A percentile compares a stretch with the other conserved stretches of the same genome.
These are phyloP conservation scores for Bombus vancouverensis DNA, from an alignment of 1,140 invertebrate genomes.

Conservation along the genomic window DNA sequence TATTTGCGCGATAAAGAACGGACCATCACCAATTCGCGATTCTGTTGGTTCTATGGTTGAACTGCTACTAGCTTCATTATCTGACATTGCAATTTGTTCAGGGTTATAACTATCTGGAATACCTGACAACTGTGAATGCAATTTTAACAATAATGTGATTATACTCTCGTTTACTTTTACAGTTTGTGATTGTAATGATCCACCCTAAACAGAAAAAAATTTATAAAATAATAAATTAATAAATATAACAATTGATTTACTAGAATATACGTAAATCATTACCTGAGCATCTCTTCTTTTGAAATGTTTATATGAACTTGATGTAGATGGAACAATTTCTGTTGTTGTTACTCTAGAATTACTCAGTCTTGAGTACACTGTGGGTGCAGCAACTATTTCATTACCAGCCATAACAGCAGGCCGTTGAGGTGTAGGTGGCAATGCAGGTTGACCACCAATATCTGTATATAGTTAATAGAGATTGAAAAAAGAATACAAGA, in stretches of 20 bases:
- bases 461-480: slow-evolving; percentile 38
- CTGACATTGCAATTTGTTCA: slow-evolving; percentile 82
- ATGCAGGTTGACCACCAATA: slow-evolving; percentile 72
- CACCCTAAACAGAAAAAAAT: slow-evolving; percentile 32
- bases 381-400: slow-evolving; percentile 80
- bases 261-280: slow-evolving; percentile 37
- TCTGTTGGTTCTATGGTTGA: slow-evolving; percentile 61
- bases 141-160: slow-evolving; percentile 93
- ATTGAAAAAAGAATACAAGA: background rate
- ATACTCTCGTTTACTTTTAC: slow-evolving; percentile 93
- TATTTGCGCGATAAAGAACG: slow-evolving; percentile 92
- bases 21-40: slow-evolving; percentile 92
- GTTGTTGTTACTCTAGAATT: slow-evolving; percentile 73
- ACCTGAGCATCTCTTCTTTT: slow-evolving; percentile 74
- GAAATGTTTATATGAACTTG: slow-evolving; percentile 75
- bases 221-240: background rate
- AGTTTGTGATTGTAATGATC: slow-evolving; percentile 67
- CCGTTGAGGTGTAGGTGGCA: slow-evolving; percentile 79
- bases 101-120: slow-evolving; percentile 90
- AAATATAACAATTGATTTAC: background rate
- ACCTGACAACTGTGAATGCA: slow-evolving; percentile 95
- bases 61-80: slow-evolving; percentile 71
- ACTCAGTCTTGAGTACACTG: slow-evolving; percentile 69
- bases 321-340: slow-evolving; percentile 83
- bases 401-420: slow-evolving; percentile 83